Conservation (phyloP, 2,888 invertebrate genomes). For the Nasonia oneida region DNA sequence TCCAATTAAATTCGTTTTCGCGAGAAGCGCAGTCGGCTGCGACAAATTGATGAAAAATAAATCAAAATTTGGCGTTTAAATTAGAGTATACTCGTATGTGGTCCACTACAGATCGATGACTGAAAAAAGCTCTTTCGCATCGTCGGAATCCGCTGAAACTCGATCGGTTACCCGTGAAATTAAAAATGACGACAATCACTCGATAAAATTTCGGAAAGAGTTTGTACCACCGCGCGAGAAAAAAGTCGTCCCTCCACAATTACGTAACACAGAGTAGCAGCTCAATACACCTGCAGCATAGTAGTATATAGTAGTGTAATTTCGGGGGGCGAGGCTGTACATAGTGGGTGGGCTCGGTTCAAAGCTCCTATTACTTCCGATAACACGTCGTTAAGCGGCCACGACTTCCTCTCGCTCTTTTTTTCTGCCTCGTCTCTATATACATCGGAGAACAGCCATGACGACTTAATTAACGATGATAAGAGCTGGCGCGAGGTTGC, state of each 20-base stretch:
- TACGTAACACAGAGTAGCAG: background rate
- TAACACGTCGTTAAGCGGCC: slow-evolving; percentile 34
- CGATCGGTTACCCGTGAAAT: background rate
- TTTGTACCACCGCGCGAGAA: too few species aligned
- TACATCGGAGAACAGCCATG: background rate
- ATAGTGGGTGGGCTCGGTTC: background rate
- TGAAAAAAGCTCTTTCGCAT: too few species aligned
- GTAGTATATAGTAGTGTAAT: background rate
- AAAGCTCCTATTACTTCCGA: slow-evolving; percentile 36
- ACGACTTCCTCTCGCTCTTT: background rate
- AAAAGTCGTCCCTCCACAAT: background rate
- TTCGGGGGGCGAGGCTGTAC: background rate
- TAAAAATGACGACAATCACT: too few species aligned
- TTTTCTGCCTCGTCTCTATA: background rate
- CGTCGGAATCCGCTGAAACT: too few species aligned
- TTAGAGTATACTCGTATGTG: background rate
- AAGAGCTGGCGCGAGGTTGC: background rate
- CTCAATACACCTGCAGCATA: slow-evolving; percentile 1
- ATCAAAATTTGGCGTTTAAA: background rate
- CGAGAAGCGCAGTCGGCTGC: background rate
- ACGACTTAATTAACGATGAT: slow-evolving; percentile 7
- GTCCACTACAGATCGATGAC: too few species aligned
- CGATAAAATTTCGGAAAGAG: too few species aligned
- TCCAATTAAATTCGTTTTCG: background rate
- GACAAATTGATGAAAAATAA: background rate